Evolutionary conservation across 1,140 invertebrate species (phyloP).

Genomic region (Ladona fulva): DNA sequence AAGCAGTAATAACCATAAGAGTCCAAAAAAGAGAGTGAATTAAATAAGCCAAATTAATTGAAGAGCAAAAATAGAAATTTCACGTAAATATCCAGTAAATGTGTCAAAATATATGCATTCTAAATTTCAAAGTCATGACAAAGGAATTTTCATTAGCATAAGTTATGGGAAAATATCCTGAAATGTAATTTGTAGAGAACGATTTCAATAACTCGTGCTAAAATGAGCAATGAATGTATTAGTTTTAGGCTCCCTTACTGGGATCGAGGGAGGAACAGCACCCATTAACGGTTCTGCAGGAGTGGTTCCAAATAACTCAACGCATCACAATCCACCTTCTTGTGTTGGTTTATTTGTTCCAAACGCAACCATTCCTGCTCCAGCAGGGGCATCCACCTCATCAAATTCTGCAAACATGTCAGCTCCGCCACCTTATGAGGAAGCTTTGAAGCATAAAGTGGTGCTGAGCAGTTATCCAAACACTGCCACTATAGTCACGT

Average conservation of each 20-base stretch:
- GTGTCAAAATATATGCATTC: too few relatives aligned
- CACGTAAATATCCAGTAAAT: too few relatives aligned
- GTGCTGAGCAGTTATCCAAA: constrained; percentile 27
- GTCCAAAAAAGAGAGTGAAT: too few relatives aligned
- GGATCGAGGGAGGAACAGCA: constrained; percentile 21
- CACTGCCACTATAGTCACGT: background rate
- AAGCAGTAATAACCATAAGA: too few relatives aligned
- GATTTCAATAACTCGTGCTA: too few relatives aligned
- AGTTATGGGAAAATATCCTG: too few relatives aligned
- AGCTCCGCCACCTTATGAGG: constrained; percentile 28
- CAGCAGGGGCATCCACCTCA: constrained; percentile 14
- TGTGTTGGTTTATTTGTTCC: constrained; percentile 21
- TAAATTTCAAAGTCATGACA: too few relatives aligned
- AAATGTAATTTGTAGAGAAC: too few relatives aligned
- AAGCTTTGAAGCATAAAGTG: constrained; percentile 30
- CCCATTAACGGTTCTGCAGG: background rate
- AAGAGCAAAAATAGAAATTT: too few relatives aligned
- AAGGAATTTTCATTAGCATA: too few relatives aligned
- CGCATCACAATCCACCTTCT: constrained; percentile 20
- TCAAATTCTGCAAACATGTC: constrained; percentile 18
- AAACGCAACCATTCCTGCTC: constrained; percentile 17
- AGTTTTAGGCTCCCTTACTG: constrained; percentile 24
- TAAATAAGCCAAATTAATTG: too few relatives aligned
- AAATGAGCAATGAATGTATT: background rate
- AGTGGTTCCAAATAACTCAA: constrained; percentile 12